A percentile compares a stretch with the other conserved stretches of the same genome.
Conservation (phyloP, 2,888 invertebrate genomes). For the Caenorhabditis plicata region DNA sequence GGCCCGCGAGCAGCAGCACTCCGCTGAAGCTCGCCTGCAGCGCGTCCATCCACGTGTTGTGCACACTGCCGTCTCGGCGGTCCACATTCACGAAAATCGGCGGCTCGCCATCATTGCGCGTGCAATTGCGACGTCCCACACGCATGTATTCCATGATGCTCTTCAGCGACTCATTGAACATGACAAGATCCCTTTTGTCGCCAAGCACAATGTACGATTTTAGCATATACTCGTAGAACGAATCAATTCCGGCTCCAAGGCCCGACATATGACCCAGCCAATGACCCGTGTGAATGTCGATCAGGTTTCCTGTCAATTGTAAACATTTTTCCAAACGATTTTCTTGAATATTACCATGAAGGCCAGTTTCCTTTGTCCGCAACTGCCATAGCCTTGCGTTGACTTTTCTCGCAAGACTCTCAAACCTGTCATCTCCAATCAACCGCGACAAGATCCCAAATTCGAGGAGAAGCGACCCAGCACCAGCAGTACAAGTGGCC, state of each 20-base stretch:
- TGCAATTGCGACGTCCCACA: slow-evolving; percentile 66
- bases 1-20: slow-evolving; percentile 71
- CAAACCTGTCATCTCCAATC: slow-evolving; percentile 72
- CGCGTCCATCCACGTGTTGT: slow-evolving; percentile 74
- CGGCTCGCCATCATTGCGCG: slow-evolving; percentile 70
- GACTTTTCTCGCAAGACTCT: slow-evolving; percentile 71
- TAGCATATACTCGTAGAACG: slow-evolving; percentile 73
- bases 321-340: too few species aligned
- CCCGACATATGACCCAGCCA: slow-evolving; percentile 73
- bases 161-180: slow-evolving; percentile 72
- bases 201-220: slow-evolving; percentile 74
- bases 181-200: slow-evolving; percentile 69
- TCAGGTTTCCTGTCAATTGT: slow-evolving; percentile 70
- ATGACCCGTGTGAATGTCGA: slow-evolving; percentile 73
- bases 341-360: slow-evolving; percentile 72
- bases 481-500: slow-evolving; percentile 74
- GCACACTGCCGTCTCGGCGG: slow-evolving; percentile 69
- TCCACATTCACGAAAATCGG: slow-evolving; percentile 75
- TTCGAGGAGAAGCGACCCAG: slow-evolving; percentile 73
- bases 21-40: slow-evolving; percentile 69
- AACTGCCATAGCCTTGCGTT: slow-evolving; percentile 71
- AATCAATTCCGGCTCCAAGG: slow-evolving; percentile 73
- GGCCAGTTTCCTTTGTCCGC: slow-evolving; percentile 71
- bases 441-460: slow-evolving; percentile 70
- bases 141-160: slow-evolving; percentile 71